Evolutionary conservation across 2,888 invertebrate genomes (phyloP), one percentile per base, ranked within the genome.

Genomic region (Archips xylosteana): DNA sequence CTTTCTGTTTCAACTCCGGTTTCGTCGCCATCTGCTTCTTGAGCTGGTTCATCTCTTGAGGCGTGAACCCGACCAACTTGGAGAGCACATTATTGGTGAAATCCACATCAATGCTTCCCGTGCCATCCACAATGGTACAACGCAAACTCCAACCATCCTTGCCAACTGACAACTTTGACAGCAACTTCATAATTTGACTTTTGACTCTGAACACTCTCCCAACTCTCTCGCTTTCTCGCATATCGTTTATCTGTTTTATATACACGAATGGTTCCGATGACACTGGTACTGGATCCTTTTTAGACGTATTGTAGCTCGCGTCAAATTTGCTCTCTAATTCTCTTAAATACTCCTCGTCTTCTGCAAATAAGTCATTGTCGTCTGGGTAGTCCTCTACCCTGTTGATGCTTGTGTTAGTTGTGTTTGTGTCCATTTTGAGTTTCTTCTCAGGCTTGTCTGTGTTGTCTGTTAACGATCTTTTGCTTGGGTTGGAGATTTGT

Each of bases 61-160:
- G 94, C 0, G 94, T 90, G 74, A 89, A 91, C 0, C 95, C 95
- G 0, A 95, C 92, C 70, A 95, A 81, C 65, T 92, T 88, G 0
- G 95, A 90, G 1, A 96, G 85, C 12, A 96, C 95, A 78, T 95
- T 91, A 76, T 95, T 95, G 0, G 95, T 92, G 69, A 96, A 94
- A 23, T 92, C 91, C 1, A 95, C 95, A 66, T 95, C 92, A 15
- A 96, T 77, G 67, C 86, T 90, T 1, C 94, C 95, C 5, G 95
- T 95, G 23, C 92, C 94, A 84, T 96, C 96, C 8, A 92, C 90
- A 63, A 96, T 87, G 9, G 92, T 94, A 75, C 96, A 95, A 71
- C 91, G 93, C 42, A 96, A 86, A 80, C 90, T 90, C 95, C 96
- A 96, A 0, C 87, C 89, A 0, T 92, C 88, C 76, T 95, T 94